Evolutionary conservation across 2,888 invertebrate species (phyloP).

Genomic region (Xanthia togata): DNA sequence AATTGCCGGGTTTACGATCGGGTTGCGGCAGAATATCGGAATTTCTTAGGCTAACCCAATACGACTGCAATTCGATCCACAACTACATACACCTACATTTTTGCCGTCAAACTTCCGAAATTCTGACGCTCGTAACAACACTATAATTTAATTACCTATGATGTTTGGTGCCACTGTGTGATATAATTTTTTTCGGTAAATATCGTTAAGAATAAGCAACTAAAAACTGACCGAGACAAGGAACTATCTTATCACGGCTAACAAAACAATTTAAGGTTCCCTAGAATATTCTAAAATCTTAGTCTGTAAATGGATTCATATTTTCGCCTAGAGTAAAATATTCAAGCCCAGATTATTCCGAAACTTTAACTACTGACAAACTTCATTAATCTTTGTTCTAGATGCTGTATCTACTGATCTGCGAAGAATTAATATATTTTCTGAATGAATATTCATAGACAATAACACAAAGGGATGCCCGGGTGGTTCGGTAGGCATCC

Average conservation of each 20-base stretch:
- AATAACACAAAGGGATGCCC: slow-evolving; percentile 16
- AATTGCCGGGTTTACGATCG: slow-evolving; percentile 48
- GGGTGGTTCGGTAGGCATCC: neutral
- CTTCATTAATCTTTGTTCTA: slow-evolving; percentile 55
- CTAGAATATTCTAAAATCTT: neutral
- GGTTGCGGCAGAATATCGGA: slow-evolving; percentile 19
- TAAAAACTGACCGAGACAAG: neutral
- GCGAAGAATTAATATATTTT: slow-evolving; percentile 25
- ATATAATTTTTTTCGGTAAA: neutral
- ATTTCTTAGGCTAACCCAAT: neutral
- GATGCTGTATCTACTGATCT: slow-evolving; percentile 10
- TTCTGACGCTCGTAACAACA: neutral
- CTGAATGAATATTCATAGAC: slow-evolving; percentile 46
- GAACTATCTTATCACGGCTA: neutral
- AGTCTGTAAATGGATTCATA: neutral
- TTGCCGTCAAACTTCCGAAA: neutral
- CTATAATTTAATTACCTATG: neutral
- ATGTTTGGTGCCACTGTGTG: neutral
- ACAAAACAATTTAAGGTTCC: neutral
- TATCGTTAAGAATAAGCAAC: neutral
- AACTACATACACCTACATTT: neutral
- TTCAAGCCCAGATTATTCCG: slow-evolving; percentile 28
- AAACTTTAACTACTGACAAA: slow-evolving; percentile 40
- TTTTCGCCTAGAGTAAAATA: slow-evolving; percentile 17
- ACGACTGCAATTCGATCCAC: neutral